A percentile compares a stretch with the other conserved stretches of the same genome.
phyloP scores from a whole-genome alignment of 2,888 invertebrate species.

The Drosophila kokeensis region DNA sequence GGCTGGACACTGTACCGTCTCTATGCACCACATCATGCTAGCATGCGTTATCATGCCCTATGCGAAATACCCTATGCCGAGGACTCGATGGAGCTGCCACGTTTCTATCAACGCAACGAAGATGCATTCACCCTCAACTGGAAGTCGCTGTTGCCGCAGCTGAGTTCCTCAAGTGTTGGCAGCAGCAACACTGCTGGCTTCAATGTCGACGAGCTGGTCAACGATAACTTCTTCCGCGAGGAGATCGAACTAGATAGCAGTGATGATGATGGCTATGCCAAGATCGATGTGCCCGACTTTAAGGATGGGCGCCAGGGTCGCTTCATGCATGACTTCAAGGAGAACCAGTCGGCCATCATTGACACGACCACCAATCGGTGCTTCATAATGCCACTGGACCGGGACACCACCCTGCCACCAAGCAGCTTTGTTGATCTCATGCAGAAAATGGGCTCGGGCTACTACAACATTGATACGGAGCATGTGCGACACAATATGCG shows the following conservation, averaged over 20 bases:
- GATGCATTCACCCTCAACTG: slow-evolving; percentile 81
- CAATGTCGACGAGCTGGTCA: slow-evolving; percentile 54
- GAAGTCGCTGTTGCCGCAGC: slow-evolving; percentile 69
- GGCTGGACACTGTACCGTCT: slow-evolving; percentile 92
- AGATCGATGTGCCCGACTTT: slow-evolving; percentile 94
- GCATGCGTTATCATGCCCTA: slow-evolving; percentile 84
- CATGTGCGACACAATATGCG: slow-evolving; percentile 91
- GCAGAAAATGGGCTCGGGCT: slow-evolving; percentile 91
- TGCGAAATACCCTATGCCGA: slow-evolving; percentile 84
- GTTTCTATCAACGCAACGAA: slow-evolving; percentile 78
- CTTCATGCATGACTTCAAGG: slow-evolving; percentile 96
- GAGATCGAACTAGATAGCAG: slow-evolving; percentile 91
- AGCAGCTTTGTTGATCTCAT: slow-evolving; percentile 92
- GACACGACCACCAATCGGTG: slow-evolving; percentile 91
- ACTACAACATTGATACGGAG: slow-evolving; percentile 93
- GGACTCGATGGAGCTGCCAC: slow-evolving; percentile 73
- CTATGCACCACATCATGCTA: slow-evolving; percentile 88
- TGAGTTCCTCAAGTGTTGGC: slow-evolving; percentile 30
- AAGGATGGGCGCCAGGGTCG: slow-evolving; percentile 92
- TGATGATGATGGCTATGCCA: slow-evolving; percentile 90
- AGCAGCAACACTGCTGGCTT: slow-evolving; percentile 21
- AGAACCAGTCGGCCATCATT: slow-evolving; percentile 90
- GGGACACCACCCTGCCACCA: slow-evolving; percentile 91
- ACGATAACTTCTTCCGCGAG: slow-evolving; percentile 89
- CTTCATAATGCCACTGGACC: slow-evolving; percentile 95